A percentile compares a stretch with the other conserved stretches of the same genome.
Evolutionary conservation across 2,797 vertebrate genomes (phyloP).

Genomic region (Macropus fuliginosus): DNA sequence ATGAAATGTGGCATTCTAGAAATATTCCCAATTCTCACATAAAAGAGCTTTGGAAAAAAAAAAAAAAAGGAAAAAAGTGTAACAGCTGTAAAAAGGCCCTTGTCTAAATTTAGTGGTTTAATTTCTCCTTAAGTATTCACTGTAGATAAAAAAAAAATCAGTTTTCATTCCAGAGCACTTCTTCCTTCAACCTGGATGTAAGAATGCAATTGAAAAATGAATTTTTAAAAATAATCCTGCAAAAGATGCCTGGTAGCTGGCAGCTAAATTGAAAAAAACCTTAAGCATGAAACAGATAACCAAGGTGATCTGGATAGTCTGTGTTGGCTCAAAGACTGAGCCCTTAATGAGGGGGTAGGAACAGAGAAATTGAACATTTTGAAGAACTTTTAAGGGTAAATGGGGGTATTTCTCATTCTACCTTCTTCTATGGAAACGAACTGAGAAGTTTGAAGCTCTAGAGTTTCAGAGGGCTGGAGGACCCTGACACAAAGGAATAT

Average conservation of each 20-base stretch:
- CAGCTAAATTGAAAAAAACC: conserved; percentile 43
- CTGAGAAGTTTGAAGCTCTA: conserved; percentile 24
- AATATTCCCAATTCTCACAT: conserved; percentile 64
- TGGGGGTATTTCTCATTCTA: conserved; percentile 37
- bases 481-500: conserved; percentile 9
- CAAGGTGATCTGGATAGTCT: not conserved
- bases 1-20: conserved; percentile 61
- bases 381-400: conserved; percentile 40
- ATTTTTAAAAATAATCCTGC: not conserved
- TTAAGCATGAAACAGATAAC: not conserved
- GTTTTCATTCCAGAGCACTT: conserved; percentile 44
- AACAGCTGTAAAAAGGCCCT: conserved; percentile 66
- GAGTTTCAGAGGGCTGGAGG: conserved; percentile 11
- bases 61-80: conserved; percentile 60
- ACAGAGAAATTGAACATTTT: not conserved
- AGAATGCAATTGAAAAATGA: conserved; percentile 15
- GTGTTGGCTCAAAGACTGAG: not conserved
- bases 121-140: conserved; percentile 49
- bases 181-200: conserved; percentile 31
- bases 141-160: not conserved
- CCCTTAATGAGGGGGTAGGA: not conserved
- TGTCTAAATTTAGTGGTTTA: conserved; percentile 66
- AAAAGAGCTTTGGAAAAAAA: conserved; percentile 62
- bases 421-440: not conserved
- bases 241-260: conserved; percentile 32